Base-by-base conservation (phyloP, 2,797 vertebrate genomes). In the Galago senegalensis region DNA sequence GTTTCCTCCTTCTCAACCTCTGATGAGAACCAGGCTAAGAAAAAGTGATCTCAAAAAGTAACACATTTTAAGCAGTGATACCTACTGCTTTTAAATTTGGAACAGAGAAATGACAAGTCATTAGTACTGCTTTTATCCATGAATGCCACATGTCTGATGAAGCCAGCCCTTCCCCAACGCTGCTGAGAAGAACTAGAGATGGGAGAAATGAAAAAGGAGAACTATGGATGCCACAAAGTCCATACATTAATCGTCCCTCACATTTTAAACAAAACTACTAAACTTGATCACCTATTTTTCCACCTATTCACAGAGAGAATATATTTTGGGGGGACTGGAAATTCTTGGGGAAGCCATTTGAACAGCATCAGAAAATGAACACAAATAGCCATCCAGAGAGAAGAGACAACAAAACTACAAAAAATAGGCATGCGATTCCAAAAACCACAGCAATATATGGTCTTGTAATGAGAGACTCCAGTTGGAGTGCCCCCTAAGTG, bases 1-100 rank as follows among this genome's bases (percentile, higher is more conserved):
- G 10, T 83, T 95, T 70, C 40, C 16, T 89, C 67, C 11, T 93
- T 76, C 37, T 73, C 23, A 70, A 77, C 43, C 43, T 92, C 84
- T 85, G 14, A 91, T 29, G 37, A 95, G 37, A 95, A 94, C 21
- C 1, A 16, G 29, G n/a, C 18, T 75, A 91, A 88, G 80, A 76
- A 58, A 58, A 85, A 81, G 13, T 34, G 6, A 31, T n/a, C 31
- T 34, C 56, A 20, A 5, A 73, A 86, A 80, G 27, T 31, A 37
- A 17, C 13, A 58, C 29, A 60, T 46, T 73, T 89, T 93, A 46
- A 72, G 63, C 53, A 88, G 63, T 37, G 21, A 82, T 79, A 70
- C n/a, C 69, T 76, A 56, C 65, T 77, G 75, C n/a, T 70, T 94
- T 88, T 53, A 96, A 82, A 49, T 85, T 40, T 58, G 49, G 12